A percentile compares a stretch with the other conserved stretches of the same genome.
Conservation (phyloP, 2,888 invertebrate genomes). For the Harpalus rufipes region DNA sequence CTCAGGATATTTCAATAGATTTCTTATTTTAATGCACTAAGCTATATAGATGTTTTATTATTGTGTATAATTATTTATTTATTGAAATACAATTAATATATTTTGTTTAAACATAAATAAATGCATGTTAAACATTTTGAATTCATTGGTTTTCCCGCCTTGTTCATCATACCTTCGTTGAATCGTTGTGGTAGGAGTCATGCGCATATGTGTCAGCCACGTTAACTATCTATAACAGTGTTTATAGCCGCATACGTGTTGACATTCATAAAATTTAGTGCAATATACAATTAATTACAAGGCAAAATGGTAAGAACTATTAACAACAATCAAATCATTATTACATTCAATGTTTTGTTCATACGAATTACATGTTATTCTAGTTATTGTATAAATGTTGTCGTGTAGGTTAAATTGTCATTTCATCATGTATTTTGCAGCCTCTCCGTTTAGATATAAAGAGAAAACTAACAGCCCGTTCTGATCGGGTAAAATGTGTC, state of each 20-base stretch:
- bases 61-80: conserved; percentile 38
- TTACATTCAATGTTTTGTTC: background rate
- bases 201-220: conserved; percentile 60
- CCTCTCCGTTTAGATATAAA: conserved; percentile 98
- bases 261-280: conserved; percentile 47
- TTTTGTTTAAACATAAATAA: conserved; percentile 45
- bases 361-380: background rate
- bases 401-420: conserved; percentile 63
- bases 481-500: conserved; percentile 98
- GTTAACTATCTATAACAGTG: conserved; percentile 56
- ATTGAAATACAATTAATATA: conserved; percentile 41
- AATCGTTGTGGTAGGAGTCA: no score
- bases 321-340: background rate
- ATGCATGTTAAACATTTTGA: conserved; percentile 49
- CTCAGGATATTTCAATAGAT: conserved; percentile 35
- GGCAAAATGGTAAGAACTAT: conserved; percentile 61
- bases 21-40: conserved; percentile 34
- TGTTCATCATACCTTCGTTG: no score
- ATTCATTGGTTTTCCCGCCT: background rate
- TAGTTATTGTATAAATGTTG: background rate
- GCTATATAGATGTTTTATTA: conserved; percentile 28
- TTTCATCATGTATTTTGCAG: conserved; percentile 78
- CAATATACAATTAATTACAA: conserved; percentile 24
- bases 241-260: conserved; percentile 64
- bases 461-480: conserved; percentile 97